These are phyloP conservation scores for Sinocyclocheilus anophthalmus DNA, from an alignment of 2,113 vertebrate genomes.

Conservation along the genomic window DNA sequence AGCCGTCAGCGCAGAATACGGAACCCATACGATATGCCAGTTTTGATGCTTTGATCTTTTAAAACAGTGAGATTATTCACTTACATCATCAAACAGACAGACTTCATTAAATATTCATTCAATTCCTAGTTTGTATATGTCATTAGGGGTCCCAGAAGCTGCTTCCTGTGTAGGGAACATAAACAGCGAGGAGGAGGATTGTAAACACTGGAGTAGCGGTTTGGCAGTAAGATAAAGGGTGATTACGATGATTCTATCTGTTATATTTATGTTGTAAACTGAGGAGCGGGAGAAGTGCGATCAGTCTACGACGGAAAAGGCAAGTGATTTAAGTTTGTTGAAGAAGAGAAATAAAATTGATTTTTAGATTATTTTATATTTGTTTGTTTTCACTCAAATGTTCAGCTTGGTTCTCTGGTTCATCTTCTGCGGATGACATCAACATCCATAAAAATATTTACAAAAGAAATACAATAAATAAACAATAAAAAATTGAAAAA, in stretches of 20 bases:
- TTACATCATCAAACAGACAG: slow-evolving; percentile 11
- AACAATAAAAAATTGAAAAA: background rate
- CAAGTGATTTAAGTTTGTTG: background rate
- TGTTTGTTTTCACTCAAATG: no score
- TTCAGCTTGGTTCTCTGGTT: background rate
- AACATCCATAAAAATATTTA: background rate
- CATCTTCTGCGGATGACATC: background rate
- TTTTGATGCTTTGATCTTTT: slow-evolving; percentile 19
- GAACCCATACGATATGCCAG: background rate
- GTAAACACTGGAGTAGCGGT: background rate
- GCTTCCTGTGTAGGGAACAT: background rate
- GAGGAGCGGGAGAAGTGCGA: background rate
- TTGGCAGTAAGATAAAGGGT: background rate
- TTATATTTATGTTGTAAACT: background rate
- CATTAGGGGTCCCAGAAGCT: slow-evolving; percentile 1
- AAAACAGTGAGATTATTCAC: slow-evolving; percentile 19
- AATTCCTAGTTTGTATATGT: slow-evolving; percentile 12
- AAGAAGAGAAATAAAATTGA: background rate
- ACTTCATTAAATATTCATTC: slow-evolving; percentile 6
- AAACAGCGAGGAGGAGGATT: slow-evolving; percentile 7
- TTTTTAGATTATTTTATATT: background rate
- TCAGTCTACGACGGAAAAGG: background rate
- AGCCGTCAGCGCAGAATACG: background rate
- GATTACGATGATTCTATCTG: background rate
- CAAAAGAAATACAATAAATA: background rate